Percentiles rank a stretch among this genome's conserved stretches.
These are phyloP conservation scores for Epsilonema sp. DNA, from an alignment of 2,888 invertebrate genomes.

Conservation along the genomic window DNA sequence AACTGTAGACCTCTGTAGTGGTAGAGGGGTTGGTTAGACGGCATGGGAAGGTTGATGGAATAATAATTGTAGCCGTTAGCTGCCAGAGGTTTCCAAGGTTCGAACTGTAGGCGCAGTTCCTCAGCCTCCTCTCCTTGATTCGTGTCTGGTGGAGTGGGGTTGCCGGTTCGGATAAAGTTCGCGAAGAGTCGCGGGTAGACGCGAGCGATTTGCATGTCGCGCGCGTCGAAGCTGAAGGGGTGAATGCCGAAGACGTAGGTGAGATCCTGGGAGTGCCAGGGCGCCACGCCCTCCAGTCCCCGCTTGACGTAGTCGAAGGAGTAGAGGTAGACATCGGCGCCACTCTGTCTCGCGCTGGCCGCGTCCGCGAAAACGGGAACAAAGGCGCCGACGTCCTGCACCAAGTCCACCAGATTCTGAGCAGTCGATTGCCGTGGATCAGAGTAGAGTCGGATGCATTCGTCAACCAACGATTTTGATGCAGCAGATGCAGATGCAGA, in stretches of 20 bases:
- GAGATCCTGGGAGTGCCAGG: slow-evolving; percentile 8
- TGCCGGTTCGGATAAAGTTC: slow-evolving; percentile 7
- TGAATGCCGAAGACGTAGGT: slow-evolving; percentile 8
- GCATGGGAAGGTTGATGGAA: slow-evolving; percentile 1
- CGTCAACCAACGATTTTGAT: too few relatives aligned
- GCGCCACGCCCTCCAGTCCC: not conserved
- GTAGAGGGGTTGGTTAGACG: slow-evolving; percentile 2
- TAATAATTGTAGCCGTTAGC: slow-evolving; percentile 3
- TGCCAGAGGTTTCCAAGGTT: slow-evolving; percentile 4
- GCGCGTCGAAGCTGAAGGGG: slow-evolving; percentile 1
- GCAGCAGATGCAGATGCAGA: too few relatives aligned
- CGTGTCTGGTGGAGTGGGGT: too few relatives aligned
- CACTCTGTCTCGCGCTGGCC: not conserved
- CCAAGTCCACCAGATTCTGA: too few relatives aligned
- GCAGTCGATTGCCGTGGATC: too few relatives aligned
- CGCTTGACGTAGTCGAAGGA: slow-evolving; percentile 6
- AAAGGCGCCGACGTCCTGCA: not conserved
- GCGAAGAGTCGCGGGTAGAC: slow-evolving; percentile 2
- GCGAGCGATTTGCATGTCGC: not conserved
- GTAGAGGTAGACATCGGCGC: slow-evolving; percentile 6
- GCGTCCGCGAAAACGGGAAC: slow-evolving; percentile 1
- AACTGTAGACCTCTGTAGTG: slow-evolving; percentile 4
- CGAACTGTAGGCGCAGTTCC: not conserved
- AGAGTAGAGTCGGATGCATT: too few relatives aligned
- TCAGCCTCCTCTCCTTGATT: too few relatives aligned